Percentiles rank a stretch among this genome's conserved stretches.
These are phyloP conservation scores for Amphimedon queenslandica DNA, from an alignment of 37 sponge, comb jelly and placozoan genomes.

Conservation along the genomic window DNA sequence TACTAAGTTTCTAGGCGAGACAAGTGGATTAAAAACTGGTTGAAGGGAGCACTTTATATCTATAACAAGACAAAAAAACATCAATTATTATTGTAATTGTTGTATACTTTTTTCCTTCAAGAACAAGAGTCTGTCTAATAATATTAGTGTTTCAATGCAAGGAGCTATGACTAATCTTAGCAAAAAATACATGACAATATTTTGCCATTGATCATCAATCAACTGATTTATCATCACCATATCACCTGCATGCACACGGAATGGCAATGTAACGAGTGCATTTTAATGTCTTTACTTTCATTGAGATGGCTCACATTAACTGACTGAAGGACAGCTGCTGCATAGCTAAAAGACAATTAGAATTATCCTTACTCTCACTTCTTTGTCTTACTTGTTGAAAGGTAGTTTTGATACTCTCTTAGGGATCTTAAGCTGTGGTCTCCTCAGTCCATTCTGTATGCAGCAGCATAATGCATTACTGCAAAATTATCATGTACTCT, in stretches of 20 bases:
- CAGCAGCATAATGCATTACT: background rate
- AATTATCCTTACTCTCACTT: background rate
- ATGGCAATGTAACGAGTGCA: too few relatives aligned
- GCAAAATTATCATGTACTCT: background rate
- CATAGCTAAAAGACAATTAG: background rate
- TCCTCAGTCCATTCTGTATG: slow-evolving; percentile 35
- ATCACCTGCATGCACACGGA: too few relatives aligned
- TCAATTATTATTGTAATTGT: too few relatives aligned
- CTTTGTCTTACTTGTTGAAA: slow-evolving; percentile 16
- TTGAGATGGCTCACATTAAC: too few relatives aligned
- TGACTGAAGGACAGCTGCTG: slow-evolving; percentile 21
- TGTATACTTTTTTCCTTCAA: slow-evolving; percentile 51
- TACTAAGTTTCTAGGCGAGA: slow-evolving; percentile 64
- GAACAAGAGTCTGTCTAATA: slow-evolving; percentile 61
- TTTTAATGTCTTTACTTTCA: too few relatives aligned
- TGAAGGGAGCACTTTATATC: too few relatives aligned
- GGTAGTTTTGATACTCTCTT: slow-evolving; percentile 59
- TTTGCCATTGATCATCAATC: slow-evolving; percentile 36
- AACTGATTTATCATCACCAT: too few relatives aligned
- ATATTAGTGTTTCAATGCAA: slow-evolving; percentile 69
- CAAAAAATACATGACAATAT: slow-evolving; percentile 65
- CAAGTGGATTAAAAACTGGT: slow-evolving; percentile 59
- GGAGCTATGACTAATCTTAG: slow-evolving; percentile 66
- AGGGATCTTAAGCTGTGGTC: slow-evolving; percentile 47
- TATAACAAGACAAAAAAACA: too few relatives aligned